Percentiles rank a stretch among this genome's conserved stretches.
phyloP scores from a whole-genome alignment of 2,113 vertebrate genomes.

The Pica pica region DNA sequence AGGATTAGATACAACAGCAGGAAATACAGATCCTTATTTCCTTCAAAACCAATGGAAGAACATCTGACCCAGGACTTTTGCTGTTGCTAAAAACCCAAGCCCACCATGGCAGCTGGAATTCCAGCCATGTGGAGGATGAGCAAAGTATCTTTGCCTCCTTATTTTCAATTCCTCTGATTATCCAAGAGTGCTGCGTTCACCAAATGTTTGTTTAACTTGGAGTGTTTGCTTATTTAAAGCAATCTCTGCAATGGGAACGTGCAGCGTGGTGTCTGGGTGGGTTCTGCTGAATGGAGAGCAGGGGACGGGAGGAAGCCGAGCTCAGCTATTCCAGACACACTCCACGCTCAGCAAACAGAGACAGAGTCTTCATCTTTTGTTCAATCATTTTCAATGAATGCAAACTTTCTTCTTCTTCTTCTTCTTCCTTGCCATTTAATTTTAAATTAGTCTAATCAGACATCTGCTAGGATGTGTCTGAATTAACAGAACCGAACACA shows the following conservation, averaged over 20 bases:
- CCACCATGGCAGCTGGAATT: neutral
- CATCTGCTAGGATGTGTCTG: slow-evolving; percentile 22
- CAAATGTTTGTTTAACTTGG: neutral
- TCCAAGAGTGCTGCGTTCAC: neutral
- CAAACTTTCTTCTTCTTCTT: neutral
- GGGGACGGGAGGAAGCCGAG: neutral
- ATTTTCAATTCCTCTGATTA: neutral
- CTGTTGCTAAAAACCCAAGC: neutral
- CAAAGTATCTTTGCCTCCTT: neutral
- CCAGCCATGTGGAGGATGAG: neutral
- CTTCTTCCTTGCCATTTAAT: neutral
- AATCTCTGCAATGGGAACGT: neutral
- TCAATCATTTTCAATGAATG: neutral
- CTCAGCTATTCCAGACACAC: neutral
- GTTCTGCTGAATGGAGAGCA: neutral
- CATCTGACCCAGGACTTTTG: neutral
- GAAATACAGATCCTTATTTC: neutral
- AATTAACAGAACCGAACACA: neutral
- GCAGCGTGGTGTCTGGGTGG: neutral
- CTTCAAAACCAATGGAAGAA: neutral
- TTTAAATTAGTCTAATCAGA: slow-evolving; percentile 43
- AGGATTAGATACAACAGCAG: neutral
- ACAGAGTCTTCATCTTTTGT: neutral
- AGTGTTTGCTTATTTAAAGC: neutral
- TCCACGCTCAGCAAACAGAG: neutral